Evolutionary conservation across 1,140 invertebrate species (phyloP), one percentile per base, ranked within the genome.

Genomic region (Trissolcus basalis): DNA sequence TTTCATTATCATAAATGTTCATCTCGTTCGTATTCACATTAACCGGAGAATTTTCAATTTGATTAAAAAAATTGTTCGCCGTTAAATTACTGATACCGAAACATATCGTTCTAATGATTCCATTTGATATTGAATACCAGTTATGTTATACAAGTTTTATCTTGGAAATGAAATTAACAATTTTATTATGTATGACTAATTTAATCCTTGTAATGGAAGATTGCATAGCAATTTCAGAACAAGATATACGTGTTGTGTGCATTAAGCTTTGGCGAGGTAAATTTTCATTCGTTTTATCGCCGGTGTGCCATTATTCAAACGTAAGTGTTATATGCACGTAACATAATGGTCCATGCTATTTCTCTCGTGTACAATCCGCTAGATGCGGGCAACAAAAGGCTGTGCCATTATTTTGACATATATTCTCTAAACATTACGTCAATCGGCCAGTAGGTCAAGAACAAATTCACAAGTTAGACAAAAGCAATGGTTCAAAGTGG

Each of bases 1-100:
- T 45, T 56, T 32, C 12, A 45, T 56, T 45, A 56, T 33, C 54
- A 56, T 56, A 56, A 56, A 56, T 56, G 32, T 56, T 16, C 33
- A 4, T 45, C 45, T 10, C 33, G 45, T 45, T n/a, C n/a, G 54
- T 56, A 45, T 56, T 44, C 45, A 33, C 41, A 56, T 56, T 44
- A 33, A 9, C n/a, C 33, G 48, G 43, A 36, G 15, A 58, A 48
- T 47, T 58, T 36, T 7, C 27, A 45, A 16, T 48, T 47, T 9
- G 7, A 4, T 43, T n/a, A n/a, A n/a, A n/a, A n/a, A n/a, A n/a
- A n/a, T n/a, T n/a, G n/a, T n/a, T n/a, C n/a, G n/a, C n/a, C n/a
- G n/a, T n/a, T n/a, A n/a, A n/a, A n/a, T n/a, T n/a, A n/a, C n/a
- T n/a, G n/a, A n/a, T n/a, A n/a, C n/a, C n/a, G n/a, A n/a, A n/a